These are phyloP conservation scores for Drosophila takahashii DNA, from an alignment of 1,140 invertebrate genomes.

Conservation along the genomic window DNA sequence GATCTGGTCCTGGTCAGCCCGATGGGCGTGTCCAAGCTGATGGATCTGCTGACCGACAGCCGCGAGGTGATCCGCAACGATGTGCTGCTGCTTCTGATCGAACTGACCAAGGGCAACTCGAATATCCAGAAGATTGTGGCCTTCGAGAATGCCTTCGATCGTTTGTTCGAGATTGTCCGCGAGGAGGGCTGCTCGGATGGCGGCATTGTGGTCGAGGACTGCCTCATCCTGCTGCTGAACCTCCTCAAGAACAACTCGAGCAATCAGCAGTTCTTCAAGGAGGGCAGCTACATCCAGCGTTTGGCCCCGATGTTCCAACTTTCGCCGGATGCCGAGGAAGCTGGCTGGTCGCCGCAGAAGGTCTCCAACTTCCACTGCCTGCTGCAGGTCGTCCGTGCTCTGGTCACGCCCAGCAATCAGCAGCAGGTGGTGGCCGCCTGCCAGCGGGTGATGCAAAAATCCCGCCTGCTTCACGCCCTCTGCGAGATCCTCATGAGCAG, in stretches of 20 bases:
- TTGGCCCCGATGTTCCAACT: constrained; percentile 94
- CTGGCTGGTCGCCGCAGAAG: constrained; percentile 97
- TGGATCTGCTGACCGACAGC: constrained; percentile 97
- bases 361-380: constrained; percentile 97
- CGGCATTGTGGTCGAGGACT: constrained; percentile 99
- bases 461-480: constrained; percentile 92
- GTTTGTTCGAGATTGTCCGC: constrained; percentile 96
- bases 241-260: constrained; percentile 97
- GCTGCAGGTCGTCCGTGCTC: constrained; percentile 94
- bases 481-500: constrained; percentile 97
- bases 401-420: constrained; percentile 95
- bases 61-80: constrained; percentile 99
- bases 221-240: constrained; percentile 97
- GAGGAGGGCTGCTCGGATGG: constrained; percentile 97
- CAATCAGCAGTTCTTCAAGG: constrained; percentile 99
- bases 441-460: constrained; percentile 94
- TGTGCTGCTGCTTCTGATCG: constrained; percentile 95
- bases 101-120: constrained; percentile 96
- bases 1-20: constrained; percentile 97
- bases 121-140: constrained; percentile 99
- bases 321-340: constrained; percentile 88
- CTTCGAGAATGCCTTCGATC: constrained; percentile 99
- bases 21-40: constrained; percentile 98
- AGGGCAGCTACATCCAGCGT: constrained; percentile 96
- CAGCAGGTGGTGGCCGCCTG: constrained; percentile 90